Evolutionary conservation across 1,140 invertebrate genomes (phyloP).

Genomic region (Drosophila pandora): DNA sequence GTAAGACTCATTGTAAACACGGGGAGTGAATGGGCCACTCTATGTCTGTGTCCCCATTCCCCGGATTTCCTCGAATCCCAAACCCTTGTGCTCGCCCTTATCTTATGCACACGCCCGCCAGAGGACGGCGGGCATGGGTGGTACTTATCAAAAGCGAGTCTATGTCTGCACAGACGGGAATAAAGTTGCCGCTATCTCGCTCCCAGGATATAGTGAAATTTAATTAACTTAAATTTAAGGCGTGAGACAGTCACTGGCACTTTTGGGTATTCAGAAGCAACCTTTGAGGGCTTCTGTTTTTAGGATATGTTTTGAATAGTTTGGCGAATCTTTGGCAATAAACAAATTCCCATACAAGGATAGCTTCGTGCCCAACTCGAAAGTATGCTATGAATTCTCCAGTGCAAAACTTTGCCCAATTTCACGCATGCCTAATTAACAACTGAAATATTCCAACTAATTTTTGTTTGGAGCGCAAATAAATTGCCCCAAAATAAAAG

Average conservation of each 20-base stretch:
- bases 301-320: constrained; percentile 23
- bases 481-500: constrained; percentile 63
- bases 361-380: constrained; percentile 14
- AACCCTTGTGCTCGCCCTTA: constrained; percentile 11
- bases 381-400: constrained; percentile 35
- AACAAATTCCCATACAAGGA: constrained; percentile 17
- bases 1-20: constrained; percentile 66
- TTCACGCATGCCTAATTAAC: constrained; percentile 79
- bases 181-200: constrained; percentile 70
- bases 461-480: constrained; percentile 66
- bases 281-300: constrained; percentile 3
- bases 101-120: constrained; percentile 22
- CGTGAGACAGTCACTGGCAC: constrained; percentile 28
- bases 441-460: constrained; percentile 77
- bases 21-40: constrained; percentile 9
- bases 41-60: constrained; percentile 27
- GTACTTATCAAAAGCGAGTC: constrained; percentile 57
- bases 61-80: not conserved
- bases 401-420: constrained; percentile 55
- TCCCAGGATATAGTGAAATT: constrained; percentile 68
- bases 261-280: not conserved
- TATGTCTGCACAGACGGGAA: constrained; percentile 49
- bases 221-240: constrained; percentile 79
- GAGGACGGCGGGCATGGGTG: constrained; percentile 27
- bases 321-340: constrained; percentile 20